Evolutionary conservation across 1,140 invertebrate genomes (phyloP).

Genomic region (Zaprionus lachaisei): DNA sequence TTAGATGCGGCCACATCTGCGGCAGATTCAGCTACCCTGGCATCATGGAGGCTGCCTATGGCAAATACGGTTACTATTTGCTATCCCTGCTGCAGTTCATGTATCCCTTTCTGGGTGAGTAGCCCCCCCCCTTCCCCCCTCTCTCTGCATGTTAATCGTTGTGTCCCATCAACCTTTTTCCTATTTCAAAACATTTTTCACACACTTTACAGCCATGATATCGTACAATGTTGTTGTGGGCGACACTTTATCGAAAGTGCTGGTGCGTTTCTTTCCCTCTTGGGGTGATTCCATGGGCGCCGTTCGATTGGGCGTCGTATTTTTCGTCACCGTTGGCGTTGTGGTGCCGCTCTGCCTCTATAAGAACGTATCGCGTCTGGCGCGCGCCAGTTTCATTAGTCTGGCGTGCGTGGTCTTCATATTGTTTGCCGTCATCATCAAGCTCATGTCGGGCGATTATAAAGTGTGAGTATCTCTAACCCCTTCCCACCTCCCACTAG

Average conservation of each 20-base stretch:
- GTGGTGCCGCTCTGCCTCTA: conserved; percentile 93
- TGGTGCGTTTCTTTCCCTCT: conserved; percentile 87
- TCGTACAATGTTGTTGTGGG: conserved; percentile 96
- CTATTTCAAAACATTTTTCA: not conserved
- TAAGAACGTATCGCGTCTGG: conserved; percentile 91
- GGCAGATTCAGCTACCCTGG: conserved; percentile 94
- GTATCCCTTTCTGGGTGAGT: conserved; percentile 94
- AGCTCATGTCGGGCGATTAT: conserved; percentile 87
- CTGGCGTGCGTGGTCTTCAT: conserved; percentile 91
- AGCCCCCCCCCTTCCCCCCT: not conserved
- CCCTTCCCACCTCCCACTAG: not conserved
- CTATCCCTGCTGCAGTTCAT: conserved; percentile 92
- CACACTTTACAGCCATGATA: conserved; percentile 90
- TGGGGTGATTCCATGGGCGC: conserved; percentile 86
- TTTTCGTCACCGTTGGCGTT: conserved; percentile 89
- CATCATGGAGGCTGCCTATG: conserved; percentile 93
- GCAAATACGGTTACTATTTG: conserved; percentile 91
- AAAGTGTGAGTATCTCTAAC: conserved; percentile 72
- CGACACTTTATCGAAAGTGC: conserved; percentile 94
- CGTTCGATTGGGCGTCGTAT: conserved; percentile 91
- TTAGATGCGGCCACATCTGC: conserved; percentile 90
- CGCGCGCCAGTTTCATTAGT: conserved; percentile 92
- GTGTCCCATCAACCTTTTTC: conserved; percentile 18
- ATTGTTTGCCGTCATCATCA: conserved; percentile 87
- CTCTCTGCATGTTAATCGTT: conserved; percentile 6